Percentiles rank a stretch among this genome's conserved stretches.
Conservation (phyloP, 2,113 vertebrate species). For the Rana temporaria region DNA sequence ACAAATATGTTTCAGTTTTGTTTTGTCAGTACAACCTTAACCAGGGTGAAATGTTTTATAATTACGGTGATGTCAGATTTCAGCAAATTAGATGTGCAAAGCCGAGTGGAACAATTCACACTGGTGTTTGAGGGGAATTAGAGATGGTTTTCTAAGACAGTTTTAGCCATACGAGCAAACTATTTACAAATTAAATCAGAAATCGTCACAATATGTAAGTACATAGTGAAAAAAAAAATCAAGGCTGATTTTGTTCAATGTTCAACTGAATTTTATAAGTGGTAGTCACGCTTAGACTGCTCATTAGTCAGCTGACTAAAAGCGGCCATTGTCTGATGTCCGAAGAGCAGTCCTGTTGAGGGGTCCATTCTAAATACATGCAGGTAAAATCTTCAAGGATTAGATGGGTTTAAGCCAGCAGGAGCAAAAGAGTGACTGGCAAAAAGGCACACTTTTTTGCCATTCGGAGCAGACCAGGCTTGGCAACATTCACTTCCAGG, state of each 20-base stretch:
- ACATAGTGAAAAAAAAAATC: no score
- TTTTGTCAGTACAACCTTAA: neutral
- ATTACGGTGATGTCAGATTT: slow-evolving; percentile 9
- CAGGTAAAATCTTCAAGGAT: slow-evolving; percentile 31
- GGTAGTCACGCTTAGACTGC: slow-evolving; percentile 9
- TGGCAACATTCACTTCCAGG: slow-evolving; percentile 44
- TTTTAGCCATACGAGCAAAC: no score
- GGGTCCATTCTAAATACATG: slow-evolving; percentile 22
- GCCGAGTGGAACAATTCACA: slow-evolving; percentile 17
- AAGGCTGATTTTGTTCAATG: no score
- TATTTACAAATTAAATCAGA: no score
- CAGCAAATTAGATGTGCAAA: slow-evolving; percentile 19
- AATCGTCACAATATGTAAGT: no score
- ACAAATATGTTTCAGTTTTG: neutral
- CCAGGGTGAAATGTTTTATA: slow-evolving; percentile 33
- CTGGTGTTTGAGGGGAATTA: neutral
- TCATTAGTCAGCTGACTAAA: neutral
- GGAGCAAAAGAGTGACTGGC: neutral
- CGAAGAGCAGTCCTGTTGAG: neutral
- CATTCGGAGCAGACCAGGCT: slow-evolving; percentile 42
- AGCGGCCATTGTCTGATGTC: neutral
- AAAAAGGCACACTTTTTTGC: slow-evolving; percentile 37
- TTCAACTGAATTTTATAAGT: neutral
- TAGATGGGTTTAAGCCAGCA: slow-evolving; percentile 24
- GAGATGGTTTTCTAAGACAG: no score